These are phyloP conservation scores for Albula goreensis DNA, from an alignment of 2,113 vertebrate genomes.

Conservation along the genomic window DNA sequence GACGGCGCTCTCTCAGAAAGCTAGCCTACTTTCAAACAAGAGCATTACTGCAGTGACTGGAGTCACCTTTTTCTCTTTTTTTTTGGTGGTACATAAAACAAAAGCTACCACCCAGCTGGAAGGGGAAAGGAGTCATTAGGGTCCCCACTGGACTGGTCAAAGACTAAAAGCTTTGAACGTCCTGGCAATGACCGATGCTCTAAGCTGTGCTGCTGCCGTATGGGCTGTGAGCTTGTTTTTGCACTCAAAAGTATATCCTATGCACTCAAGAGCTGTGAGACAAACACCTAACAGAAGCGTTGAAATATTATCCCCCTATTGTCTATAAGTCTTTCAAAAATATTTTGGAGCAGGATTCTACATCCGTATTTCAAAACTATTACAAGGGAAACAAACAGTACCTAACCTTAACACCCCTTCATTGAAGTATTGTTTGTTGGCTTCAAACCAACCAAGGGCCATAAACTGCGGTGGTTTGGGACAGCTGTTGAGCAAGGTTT, in stretches of 20 bases:
- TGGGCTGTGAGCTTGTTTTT: not conserved
- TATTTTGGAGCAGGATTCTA: not conserved
- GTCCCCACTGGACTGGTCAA: not conserved
- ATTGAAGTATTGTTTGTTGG: constrained; percentile 23
- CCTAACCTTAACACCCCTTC: not conserved
- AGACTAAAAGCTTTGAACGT: not conserved
- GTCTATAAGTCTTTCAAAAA: not conserved
- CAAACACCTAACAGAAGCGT: not conserved
- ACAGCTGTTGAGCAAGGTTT: not conserved
- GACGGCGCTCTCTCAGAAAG: not conserved
- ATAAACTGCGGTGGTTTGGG: not conserved
- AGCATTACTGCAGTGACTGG: no score
- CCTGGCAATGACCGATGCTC: not conserved
- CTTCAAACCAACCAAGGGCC: not conserved
- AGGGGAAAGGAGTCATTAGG: not conserved
- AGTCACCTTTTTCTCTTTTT: not conserved
- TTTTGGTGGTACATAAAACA: not conserved
- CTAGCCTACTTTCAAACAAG: not conserved
- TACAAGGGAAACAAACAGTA: not conserved
- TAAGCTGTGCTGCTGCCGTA: not conserved
- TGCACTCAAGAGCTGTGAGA: not conserved
- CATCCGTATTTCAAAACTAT: not conserved
- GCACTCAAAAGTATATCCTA: not conserved
- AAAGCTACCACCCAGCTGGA: not conserved
- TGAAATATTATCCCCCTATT: not conserved